A percentile compares a stretch with the other conserved stretches of the same genome.
Evolutionary conservation across 2,888 invertebrate species (phyloP).

Genomic region (Xylocampa areola): DNA sequence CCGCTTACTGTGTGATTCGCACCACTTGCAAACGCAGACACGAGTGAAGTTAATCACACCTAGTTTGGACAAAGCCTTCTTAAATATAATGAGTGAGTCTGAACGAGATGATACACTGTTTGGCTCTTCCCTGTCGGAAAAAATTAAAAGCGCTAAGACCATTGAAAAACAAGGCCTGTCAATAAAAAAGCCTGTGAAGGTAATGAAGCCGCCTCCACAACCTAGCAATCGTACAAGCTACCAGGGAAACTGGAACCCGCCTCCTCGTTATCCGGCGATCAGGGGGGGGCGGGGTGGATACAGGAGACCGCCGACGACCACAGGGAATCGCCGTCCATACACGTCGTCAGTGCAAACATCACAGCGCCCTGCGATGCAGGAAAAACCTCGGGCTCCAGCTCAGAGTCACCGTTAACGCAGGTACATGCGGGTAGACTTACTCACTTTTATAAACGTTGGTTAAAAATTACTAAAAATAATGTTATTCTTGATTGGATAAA

Average conservation of each 20-base stretch:
- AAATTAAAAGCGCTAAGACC: background rate
- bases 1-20: background rate
- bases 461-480: no score
- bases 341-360: no score
- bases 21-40: background rate
- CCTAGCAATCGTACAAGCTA: background rate
- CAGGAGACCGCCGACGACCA: background rate
- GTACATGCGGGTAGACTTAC: conserved; percentile 4
- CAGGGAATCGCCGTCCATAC: no score
- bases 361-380: background rate
- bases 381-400: background rate
- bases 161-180: background rate
- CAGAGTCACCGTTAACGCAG: background rate
- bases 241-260: background rate
- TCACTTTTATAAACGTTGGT: no score
- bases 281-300: conserved; percentile 1
- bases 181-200: conserved; percentile 1
- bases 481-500: no score
- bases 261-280: background rate
- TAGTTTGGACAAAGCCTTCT: background rate
- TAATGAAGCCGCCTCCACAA: background rate
- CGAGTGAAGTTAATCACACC: background rate
- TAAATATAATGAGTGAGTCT: background rate
- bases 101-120: background rate
- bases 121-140: background rate